Evolutionary conservation across 1,140 invertebrate species (phyloP).

Genomic region (Ptiloglossa arizonensis): DNA sequence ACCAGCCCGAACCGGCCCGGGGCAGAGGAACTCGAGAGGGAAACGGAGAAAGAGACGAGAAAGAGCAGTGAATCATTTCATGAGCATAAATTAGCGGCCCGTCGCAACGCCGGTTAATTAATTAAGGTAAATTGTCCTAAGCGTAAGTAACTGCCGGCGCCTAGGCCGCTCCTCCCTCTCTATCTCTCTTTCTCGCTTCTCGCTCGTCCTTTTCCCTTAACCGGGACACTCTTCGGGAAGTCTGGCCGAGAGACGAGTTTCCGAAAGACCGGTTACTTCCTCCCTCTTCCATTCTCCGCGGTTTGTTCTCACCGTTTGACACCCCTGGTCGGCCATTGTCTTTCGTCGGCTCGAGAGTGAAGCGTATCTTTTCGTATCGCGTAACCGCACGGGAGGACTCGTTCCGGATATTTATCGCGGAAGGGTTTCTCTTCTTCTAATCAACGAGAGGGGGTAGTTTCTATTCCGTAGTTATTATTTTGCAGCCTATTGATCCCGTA

Average conservation of each 20-base stretch:
- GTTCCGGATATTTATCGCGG: too few relatives aligned
- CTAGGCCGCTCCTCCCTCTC: slow-evolving; percentile 52
- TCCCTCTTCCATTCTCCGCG: slow-evolving; percentile 40
- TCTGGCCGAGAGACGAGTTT: slow-evolving; percentile 56
- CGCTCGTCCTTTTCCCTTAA: not conserved
- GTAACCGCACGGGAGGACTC: too few relatives aligned
- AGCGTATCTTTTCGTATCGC: slow-evolving; percentile 10
- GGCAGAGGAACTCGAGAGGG: slow-evolving; percentile 17
- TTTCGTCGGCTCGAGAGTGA: not conserved
- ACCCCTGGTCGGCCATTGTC: slow-evolving; percentile 33
- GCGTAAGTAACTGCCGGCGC: slow-evolving; percentile 76
- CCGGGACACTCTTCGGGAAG: slow-evolving; percentile 45
- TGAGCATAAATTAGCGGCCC: slow-evolving; percentile 78
- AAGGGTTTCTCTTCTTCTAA: too few relatives aligned
- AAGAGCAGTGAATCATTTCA: slow-evolving; percentile 76
- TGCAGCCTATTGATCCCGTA: too few relatives aligned
- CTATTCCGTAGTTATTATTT: too few relatives aligned
- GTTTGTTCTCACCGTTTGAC: slow-evolving; percentile 31
- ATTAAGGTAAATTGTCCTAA: slow-evolving; percentile 80
- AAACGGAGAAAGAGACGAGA: slow-evolving; percentile 24
- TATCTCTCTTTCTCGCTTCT: not conserved
- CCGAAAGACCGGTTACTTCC: slow-evolving; percentile 29
- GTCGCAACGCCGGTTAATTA: slow-evolving; percentile 79
- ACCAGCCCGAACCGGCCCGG: not conserved
- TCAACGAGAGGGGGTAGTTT: too few relatives aligned